phyloP scores from a whole-genome alignment of 2,113 vertebrate genomes.

The Sitta europaea region DNA sequence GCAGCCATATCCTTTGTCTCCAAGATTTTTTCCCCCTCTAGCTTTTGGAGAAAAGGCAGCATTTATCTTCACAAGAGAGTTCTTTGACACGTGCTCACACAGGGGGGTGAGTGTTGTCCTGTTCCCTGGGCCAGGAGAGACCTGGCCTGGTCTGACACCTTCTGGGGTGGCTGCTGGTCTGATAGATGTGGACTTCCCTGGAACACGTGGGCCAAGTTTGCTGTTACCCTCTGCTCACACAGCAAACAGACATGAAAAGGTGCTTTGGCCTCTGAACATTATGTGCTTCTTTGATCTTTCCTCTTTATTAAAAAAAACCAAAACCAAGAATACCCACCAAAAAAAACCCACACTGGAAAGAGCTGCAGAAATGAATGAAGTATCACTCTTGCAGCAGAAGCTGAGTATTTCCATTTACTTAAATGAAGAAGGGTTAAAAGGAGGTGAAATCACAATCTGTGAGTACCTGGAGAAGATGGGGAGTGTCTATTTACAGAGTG shows the following conservation, averaged over 20 bases:
- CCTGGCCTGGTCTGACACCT: neutral
- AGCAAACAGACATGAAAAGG: neutral
- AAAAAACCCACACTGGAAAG: neutral
- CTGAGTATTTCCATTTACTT: neutral
- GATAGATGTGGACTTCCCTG: neutral
- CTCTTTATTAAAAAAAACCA: neutral
- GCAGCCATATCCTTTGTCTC: neutral
- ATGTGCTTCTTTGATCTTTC: neutral
- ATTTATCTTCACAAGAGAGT: neutral
- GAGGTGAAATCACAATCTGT: neutral
- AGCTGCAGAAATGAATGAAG: neutral
- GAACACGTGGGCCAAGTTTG: accelerated
- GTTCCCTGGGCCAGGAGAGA: neutral
- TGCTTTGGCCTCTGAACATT: neutral
- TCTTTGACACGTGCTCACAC: neutral
- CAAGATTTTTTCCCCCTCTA: neutral
- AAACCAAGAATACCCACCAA: neutral
- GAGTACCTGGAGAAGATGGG: neutral
- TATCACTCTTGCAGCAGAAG: neutral
- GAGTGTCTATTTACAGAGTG: neutral
- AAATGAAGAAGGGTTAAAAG: neutral
- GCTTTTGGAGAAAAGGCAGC: neutral
- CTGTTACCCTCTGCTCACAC: neutral
- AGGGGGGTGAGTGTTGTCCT: no score
- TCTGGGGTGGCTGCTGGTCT: neutral